Conservation (phyloP, 2,888 invertebrate genomes). For the Cephus rjabovi region DNA sequence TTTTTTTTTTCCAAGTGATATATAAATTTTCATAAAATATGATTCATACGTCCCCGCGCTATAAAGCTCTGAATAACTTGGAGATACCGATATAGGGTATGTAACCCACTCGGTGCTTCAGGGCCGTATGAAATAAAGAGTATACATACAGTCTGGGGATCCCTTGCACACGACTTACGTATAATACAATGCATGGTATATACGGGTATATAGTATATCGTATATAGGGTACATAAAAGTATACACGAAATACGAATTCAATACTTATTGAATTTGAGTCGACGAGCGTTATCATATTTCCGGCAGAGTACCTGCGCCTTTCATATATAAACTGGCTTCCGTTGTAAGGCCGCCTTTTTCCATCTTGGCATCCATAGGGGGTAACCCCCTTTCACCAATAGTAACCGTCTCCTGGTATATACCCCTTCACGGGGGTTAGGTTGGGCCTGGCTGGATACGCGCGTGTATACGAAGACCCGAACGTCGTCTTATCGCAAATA, state of each 20-base stretch:
- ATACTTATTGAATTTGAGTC: conserved; percentile 39
- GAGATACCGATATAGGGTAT: neutral
- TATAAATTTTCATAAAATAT: neutral
- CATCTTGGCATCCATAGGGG: neutral
- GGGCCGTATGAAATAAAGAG: neutral
- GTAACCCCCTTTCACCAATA: neutral
- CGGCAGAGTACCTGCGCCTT: conserved; percentile 29
- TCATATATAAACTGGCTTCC: conserved; percentile 27
- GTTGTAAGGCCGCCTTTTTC: neutral
- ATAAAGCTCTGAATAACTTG: neutral
- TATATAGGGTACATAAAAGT: conserved; percentile 17
- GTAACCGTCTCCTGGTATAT: neutral
- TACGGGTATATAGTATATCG: neutral
- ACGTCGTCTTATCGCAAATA: neutral
- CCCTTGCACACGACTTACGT: neutral
- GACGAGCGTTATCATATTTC: conserved; percentile 39
- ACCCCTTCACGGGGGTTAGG: neutral
- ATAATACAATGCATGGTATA: neutral
- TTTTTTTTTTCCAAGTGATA: neutral
- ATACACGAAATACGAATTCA: conserved; percentile 41
- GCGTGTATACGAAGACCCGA: neutral
- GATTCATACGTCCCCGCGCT: neutral
- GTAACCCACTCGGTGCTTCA: neutral
- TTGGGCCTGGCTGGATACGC: neutral
- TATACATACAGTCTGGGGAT: neutral